Percentiles rank a stretch among this genome's conserved stretches.
Conservation (phyloP, 2,797 vertebrate species). For the Bryconaethiops microstoma region DNA sequence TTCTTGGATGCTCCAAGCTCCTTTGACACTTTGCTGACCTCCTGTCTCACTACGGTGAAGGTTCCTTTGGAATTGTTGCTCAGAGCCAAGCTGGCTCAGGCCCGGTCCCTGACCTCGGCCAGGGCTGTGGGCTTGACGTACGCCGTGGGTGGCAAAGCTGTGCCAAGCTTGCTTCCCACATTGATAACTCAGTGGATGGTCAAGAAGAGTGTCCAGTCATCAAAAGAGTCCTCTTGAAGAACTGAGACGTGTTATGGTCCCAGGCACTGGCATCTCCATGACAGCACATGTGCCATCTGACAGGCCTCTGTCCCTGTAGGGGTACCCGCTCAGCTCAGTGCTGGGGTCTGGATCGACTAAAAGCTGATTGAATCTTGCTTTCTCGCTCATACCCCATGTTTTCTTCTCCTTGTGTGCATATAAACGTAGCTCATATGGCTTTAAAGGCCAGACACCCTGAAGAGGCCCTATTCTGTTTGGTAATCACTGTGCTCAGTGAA, state of each 20-base stretch:
- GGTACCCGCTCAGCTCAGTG: not conserved
- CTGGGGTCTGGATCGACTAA: not conserved
- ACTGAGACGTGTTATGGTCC: conserved; percentile 24
- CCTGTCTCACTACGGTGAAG: conserved; percentile 29
- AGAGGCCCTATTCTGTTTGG: not conserved
- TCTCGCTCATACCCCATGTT: not conserved
- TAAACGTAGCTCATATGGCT: not conserved
- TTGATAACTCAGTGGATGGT: conserved; percentile 10
- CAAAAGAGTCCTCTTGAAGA: conserved; percentile 34
- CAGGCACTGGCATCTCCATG: conserved; percentile 15
- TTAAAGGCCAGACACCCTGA: not conserved
- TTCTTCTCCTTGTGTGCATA: not conserved
- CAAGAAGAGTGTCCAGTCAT: conserved; percentile 22
- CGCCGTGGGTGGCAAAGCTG: conserved; percentile 38
- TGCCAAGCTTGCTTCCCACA: conserved; percentile 24
- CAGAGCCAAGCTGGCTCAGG: not conserved
- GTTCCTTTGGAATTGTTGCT: conserved; percentile 22
- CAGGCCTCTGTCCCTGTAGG: conserved; percentile 27
- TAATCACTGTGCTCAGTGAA: not conserved
- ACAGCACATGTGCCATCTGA: conserved; percentile 34
- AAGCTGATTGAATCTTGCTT: not conserved
- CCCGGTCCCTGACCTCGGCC: conserved; percentile 26
- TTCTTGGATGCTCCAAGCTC: conserved; percentile 39
- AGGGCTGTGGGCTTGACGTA: conserved; percentile 35
- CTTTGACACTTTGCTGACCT: conserved; percentile 26